Conservation (phyloP, 2,113 vertebrate genomes). For the Ammodramus savannarum region DNA sequence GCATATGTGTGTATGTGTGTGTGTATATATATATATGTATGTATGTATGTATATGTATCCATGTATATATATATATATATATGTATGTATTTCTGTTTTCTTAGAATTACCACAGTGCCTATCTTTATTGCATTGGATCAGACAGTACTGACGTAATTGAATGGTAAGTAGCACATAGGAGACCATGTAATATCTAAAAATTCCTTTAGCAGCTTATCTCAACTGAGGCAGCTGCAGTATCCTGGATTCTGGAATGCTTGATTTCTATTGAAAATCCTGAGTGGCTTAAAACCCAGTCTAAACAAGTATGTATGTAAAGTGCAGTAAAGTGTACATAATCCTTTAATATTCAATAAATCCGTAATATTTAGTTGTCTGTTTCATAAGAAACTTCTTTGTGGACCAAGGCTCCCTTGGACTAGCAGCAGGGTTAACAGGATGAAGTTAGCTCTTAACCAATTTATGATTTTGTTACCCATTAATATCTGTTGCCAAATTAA, state of each 20-base stretch:
- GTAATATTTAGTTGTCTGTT: neutral
- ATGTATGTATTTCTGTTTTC: neutral
- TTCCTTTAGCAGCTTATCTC: neutral
- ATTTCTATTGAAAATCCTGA: neutral
- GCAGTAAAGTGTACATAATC: neutral
- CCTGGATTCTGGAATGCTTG: neutral
- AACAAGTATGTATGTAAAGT: neutral
- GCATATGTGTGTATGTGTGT: rapidly evolving
- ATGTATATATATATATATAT: neutral
- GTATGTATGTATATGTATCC: neutral
- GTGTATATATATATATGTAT: neutral
- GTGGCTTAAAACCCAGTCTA: neutral
- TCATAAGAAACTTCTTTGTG: neutral
- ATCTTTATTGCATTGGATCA: neutral
- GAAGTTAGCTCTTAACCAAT: neutral
- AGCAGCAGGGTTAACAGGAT: neutral
- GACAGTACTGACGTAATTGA: neutral
- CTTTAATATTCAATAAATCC: neutral
- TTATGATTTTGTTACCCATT: neutral
- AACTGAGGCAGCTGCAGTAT: neutral
- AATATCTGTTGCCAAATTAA: neutral
- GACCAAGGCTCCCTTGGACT: neutral
- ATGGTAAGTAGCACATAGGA: neutral
- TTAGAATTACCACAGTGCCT: neutral
- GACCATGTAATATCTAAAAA: neutral